Conservation (phyloP, 2,797 vertebrate species). For the Podarcis siculus region DNA sequence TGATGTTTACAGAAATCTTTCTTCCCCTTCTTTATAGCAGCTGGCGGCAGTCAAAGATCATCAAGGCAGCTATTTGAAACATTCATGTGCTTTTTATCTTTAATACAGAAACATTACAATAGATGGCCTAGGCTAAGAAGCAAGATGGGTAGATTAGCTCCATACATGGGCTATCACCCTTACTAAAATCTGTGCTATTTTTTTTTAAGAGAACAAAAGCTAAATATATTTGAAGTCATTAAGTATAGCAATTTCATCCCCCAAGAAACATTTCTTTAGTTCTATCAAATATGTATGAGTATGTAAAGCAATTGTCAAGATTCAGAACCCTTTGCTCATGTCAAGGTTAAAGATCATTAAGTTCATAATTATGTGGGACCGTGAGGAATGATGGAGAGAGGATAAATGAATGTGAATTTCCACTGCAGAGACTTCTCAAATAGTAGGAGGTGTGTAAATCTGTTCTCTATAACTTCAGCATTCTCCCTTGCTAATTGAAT, state of each 20-base stretch:
- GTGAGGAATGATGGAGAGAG: conserved; percentile 58
- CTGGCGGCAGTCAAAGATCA: background rate
- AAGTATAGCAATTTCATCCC: conserved; percentile 10
- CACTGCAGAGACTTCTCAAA: conserved; percentile 34
- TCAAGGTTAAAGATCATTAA: conserved; percentile 72
- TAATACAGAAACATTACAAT: conserved; percentile 19
- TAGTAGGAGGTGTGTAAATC: conserved; percentile 35
- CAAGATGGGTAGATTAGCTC: background rate
- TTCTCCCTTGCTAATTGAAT: background rate
- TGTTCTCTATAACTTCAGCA: conserved; percentile 35
- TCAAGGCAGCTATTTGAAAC: background rate
- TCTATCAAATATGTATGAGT: conserved; percentile 47
- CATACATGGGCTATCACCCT: conserved; percentile 17
- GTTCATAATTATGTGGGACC: conserved; percentile 64
- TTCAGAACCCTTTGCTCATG: conserved; percentile 43
- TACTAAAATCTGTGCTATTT: background rate
- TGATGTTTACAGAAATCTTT: conserved; percentile 6
- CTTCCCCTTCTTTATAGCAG: background rate
- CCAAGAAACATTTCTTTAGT: conserved; percentile 43
- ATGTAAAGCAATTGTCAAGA: conserved; percentile 57
- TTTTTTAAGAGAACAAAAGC: conserved; percentile 4
- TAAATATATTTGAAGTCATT: conserved; percentile 30
- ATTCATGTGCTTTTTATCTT: background rate
- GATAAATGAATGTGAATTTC: conserved; percentile 58
- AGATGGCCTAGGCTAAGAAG: background rate